A percentile compares a stretch with the other conserved stretches of the same genome.
phyloP scores from a whole-genome alignment of 2,888 invertebrate species.

The Orchesellides sinensis region DNA sequence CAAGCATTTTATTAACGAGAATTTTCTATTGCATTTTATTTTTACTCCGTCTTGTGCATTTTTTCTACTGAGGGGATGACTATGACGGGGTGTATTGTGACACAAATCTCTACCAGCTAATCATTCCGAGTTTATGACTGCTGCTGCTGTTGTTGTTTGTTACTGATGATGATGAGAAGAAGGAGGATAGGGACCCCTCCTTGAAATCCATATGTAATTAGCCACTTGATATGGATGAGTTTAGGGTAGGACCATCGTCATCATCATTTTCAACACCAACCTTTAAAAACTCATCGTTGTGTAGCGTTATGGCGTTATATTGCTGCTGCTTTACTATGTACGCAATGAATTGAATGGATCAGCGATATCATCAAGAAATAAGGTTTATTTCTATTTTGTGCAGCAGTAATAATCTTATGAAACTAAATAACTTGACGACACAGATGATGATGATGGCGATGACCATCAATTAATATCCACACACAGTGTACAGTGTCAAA shows the following conservation, averaged over 20 bases:
- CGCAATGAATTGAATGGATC: background rate
- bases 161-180: conserved; percentile 44
- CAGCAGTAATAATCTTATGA: too few species aligned
- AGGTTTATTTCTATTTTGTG: too few species aligned
- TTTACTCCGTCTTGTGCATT: too few species aligned
- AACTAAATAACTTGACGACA: background rate
- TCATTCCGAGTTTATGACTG: background rate
- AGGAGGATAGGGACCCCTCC: conserved; percentile 64
- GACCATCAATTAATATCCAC: background rate
- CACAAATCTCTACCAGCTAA: background rate
- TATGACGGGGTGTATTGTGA: background rate
- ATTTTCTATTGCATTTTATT: background rate
- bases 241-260: conserved; percentile 54
- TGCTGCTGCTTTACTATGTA: too few species aligned
- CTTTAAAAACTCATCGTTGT: background rate
- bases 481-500: background rate
- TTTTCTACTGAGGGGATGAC: too few species aligned
- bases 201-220: conserved; percentile 68
- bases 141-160: conserved; percentile 45
- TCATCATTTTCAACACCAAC: conserved; percentile 27
- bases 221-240: conserved; percentile 61
- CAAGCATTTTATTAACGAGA: background rate
- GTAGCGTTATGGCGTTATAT: too few species aligned
- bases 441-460: background rate
- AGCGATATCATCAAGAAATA: background rate